These are phyloP conservation scores for Oscheius sp. DNA, from an alignment of 2,888 invertebrate genomes.

Conservation along the genomic window DNA sequence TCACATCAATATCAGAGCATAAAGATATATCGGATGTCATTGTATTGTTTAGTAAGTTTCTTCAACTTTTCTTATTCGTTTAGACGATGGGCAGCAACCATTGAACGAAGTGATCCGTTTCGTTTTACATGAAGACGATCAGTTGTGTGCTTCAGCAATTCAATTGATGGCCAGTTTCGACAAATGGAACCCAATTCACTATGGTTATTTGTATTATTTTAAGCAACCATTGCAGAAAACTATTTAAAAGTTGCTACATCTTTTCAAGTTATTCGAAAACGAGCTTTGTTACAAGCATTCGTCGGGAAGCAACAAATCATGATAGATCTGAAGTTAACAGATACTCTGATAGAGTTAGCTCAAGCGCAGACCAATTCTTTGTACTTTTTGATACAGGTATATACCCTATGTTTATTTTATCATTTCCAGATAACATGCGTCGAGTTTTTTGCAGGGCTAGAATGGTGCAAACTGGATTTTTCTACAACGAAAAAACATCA, in stretches of 20 bases:
- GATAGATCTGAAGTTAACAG: neutral
- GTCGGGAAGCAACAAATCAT: constrained; percentile 1
- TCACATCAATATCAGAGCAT: constrained; percentile 17
- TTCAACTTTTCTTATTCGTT: neutral
- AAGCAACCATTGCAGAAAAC: constrained; percentile 8
- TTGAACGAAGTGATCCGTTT: constrained; percentile 43
- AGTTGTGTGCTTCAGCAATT: constrained; percentile 42
- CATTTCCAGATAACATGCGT: constrained; percentile 39
- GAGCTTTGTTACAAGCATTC: constrained; percentile 26
- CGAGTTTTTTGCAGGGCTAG: constrained; percentile 43
- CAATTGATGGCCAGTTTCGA: constrained; percentile 45
- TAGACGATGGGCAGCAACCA: constrained; percentile 19
- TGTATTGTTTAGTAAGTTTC: constrained; percentile 16
- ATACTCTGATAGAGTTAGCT: constrained; percentile 10
- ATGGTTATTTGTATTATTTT: neutral
- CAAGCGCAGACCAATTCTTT: neutral
- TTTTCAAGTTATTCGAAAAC: constrained; percentile 31
- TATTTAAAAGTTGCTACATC: constrained; percentile 1
- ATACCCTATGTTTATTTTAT: neutral
- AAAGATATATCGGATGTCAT: neutral
- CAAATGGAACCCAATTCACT: neutral
- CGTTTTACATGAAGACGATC: constrained; percentile 51
- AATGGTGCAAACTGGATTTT: constrained; percentile 33
- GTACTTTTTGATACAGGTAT: constrained; percentile 21
- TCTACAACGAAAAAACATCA: constrained; percentile 10